phyloP scores from a whole-genome alignment of 2,113 vertebrate species.

The Coracopsis vasa region DNA sequence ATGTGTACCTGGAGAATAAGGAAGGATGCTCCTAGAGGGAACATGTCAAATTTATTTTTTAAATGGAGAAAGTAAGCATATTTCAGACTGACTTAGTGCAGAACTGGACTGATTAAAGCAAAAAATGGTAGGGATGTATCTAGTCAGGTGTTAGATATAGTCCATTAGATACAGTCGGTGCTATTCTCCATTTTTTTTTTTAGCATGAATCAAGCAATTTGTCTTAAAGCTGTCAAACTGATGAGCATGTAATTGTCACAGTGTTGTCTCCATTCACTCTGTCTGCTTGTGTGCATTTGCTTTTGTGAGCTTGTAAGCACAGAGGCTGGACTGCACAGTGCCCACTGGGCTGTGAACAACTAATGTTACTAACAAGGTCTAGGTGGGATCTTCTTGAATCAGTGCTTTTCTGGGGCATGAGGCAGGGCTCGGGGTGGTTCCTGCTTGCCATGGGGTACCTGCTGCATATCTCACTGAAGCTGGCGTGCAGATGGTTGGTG shows the following conservation, averaged over 20 bases:
- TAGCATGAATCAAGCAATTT: background rate
- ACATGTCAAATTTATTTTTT: background rate
- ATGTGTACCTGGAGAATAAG: background rate
- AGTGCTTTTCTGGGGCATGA: accelerated
- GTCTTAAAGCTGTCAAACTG: conserved; percentile 5
- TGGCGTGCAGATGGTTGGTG: background rate
- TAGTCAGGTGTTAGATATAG: background rate
- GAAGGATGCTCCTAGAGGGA: background rate
- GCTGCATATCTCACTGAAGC: background rate
- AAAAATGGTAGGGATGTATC: background rate
- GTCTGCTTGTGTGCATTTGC: background rate
- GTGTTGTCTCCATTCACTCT: conserved; percentile 14
- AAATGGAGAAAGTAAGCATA: background rate
- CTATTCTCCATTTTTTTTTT: background rate
- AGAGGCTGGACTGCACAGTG: accelerated
- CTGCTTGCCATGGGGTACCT: background rate
- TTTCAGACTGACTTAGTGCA: background rate
- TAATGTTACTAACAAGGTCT: accelerated
- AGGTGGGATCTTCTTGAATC: background rate
- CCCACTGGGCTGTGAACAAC: background rate
- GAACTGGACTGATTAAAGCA: background rate
- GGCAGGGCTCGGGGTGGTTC: background rate
- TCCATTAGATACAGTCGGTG: background rate
- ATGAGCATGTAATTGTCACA: conserved; percentile 40
- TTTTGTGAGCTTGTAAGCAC: background rate